Evolutionary conservation across 2,113 vertebrate species (phyloP).

Genomic region (Seriola quinqueradiata): DNA sequence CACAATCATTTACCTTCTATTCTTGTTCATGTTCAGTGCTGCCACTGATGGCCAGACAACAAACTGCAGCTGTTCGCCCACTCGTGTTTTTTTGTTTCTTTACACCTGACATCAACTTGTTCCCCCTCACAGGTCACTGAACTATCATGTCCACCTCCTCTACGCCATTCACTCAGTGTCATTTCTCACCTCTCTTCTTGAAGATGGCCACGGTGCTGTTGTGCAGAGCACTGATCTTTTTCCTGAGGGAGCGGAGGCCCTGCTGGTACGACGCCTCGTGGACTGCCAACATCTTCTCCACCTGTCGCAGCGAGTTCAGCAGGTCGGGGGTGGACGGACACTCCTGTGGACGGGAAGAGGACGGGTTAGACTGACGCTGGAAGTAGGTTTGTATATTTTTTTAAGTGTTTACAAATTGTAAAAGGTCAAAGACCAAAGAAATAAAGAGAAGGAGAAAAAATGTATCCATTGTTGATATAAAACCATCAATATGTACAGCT

Average conservation of each 20-base stretch:
- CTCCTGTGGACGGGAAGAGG: slow-evolving; percentile 66
- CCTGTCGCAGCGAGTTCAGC: slow-evolving; percentile 78
- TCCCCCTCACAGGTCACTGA: background rate
- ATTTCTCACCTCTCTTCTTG: slow-evolving; percentile 67
- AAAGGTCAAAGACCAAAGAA: no score
- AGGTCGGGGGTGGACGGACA: slow-evolving; percentile 83
- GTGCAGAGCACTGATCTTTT: slow-evolving; percentile 85
- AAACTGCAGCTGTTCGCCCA: no score
- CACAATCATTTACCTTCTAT: background rate
- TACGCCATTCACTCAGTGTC: no score
- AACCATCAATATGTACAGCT: background rate
- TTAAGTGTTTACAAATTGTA: no score
- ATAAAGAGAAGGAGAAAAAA: background rate
- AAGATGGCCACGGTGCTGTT: slow-evolving; percentile 73
- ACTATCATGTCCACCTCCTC: background rate
- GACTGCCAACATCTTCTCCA: slow-evolving; percentile 86
- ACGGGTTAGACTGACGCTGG: background rate
- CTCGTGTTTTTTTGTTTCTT: no score
- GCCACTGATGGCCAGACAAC: no score
- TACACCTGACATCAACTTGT: no score
- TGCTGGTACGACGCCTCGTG: slow-evolving; percentile 86
- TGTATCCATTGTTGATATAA: no score
- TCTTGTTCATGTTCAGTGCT: no score
- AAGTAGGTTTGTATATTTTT: no score
- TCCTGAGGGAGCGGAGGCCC: slow-evolving; percentile 75